These are phyloP conservation scores for Epinephelus moara DNA, from an alignment of 2,113 vertebrate species.

Conservation along the genomic window DNA sequence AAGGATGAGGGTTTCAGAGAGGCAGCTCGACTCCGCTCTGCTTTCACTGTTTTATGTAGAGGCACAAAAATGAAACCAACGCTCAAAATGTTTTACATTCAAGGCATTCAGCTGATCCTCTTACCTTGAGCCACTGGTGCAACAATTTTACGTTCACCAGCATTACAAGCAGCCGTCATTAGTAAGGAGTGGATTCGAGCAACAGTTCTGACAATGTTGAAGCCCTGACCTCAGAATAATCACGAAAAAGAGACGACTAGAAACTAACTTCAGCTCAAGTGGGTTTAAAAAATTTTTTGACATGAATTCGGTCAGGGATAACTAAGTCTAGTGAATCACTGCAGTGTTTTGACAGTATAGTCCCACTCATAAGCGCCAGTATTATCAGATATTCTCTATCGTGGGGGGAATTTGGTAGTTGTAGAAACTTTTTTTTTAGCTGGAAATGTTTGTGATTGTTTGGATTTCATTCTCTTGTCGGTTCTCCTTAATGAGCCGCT, in stretches of 20 bases:
- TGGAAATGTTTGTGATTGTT: background rate
- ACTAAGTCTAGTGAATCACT: background rate
- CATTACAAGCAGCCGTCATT: background rate
- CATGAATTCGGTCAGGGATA: background rate
- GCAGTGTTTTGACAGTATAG: background rate
- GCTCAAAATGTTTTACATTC: constrained; percentile 9
- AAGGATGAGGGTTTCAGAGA: background rate
- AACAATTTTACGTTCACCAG: background rate
- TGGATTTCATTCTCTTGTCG: background rate
- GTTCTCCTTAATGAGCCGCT: background rate
- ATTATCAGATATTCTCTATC: background rate
- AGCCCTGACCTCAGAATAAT: background rate
- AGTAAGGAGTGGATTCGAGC: background rate
- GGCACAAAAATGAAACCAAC: background rate
- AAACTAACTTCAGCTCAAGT: background rate
- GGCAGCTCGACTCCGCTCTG: background rate
- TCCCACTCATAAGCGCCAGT: background rate
- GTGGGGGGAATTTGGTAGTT: background rate
- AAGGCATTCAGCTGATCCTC: constrained; percentile 4
- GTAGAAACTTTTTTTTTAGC: background rate
- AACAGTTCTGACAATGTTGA: background rate
- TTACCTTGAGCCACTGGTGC: constrained; percentile 3
- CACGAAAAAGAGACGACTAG: background rate
- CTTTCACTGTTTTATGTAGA: background rate
- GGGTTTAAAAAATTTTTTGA: background rate